These are phyloP conservation scores for Tetramorium alpestre DNA, from an alignment of 1,140 invertebrate genomes.

Conservation along the genomic window DNA sequence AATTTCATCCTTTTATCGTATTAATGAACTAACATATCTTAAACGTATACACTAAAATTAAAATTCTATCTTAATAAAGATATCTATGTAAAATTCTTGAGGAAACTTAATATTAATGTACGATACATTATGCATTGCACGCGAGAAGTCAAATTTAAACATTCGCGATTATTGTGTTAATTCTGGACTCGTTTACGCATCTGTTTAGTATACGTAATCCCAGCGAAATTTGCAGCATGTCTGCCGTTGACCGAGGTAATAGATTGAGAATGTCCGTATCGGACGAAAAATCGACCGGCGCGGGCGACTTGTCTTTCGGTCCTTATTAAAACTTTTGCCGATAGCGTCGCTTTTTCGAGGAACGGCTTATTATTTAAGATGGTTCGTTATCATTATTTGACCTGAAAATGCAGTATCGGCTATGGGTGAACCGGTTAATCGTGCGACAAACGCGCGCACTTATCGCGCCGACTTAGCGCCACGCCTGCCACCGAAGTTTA, in stretches of 20 bases:
- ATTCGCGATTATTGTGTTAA: not conserved
- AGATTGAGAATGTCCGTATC: not conserved
- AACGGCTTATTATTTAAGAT: slow-evolving; percentile 66
- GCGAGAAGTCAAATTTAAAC: not conserved
- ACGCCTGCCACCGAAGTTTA: slow-evolving; percentile 42
- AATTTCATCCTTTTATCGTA: not conserved
- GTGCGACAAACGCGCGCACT: slow-evolving; percentile 45
- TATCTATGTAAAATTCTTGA: not conserved
- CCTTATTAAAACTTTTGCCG: slow-evolving; percentile 64
- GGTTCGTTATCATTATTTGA: slow-evolving; percentile 61
- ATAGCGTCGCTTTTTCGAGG: slow-evolving; percentile 9
- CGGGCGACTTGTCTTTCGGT: slow-evolving; percentile 9
- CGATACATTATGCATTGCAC: not conserved
- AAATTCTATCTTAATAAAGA: not conserved
- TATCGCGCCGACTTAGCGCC: slow-evolving; percentile 42
- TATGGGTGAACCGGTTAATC: slow-evolving; percentile 59
- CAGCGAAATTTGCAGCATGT: not conserved
- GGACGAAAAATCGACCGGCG: slow-evolving; percentile 19
- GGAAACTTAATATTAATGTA: not conserved
- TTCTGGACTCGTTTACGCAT: not conserved
- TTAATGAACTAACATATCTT: not conserved
- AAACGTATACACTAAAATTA: not conserved
- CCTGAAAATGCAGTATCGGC: slow-evolving; percentile 58
- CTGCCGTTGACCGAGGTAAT: not conserved
- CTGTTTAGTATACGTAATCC: slow-evolving; percentile 9